These are phyloP conservation scores for Muscicapa comitata DNA, from an alignment of 2,797 vertebrate genomes.

Conservation along the genomic window DNA sequence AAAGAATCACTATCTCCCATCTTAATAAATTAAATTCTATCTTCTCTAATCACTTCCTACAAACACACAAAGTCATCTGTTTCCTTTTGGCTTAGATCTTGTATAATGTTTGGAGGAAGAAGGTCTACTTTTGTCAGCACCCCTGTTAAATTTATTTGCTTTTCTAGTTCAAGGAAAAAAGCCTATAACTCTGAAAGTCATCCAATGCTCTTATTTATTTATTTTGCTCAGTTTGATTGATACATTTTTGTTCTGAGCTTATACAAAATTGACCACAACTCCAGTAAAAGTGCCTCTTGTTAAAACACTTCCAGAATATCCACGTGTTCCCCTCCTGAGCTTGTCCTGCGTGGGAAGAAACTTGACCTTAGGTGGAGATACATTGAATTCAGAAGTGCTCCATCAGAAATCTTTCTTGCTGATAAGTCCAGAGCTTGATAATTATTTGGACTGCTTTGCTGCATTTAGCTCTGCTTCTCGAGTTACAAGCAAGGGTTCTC, in stretches of 20 bases:
- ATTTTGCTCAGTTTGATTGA: conserved; percentile 47
- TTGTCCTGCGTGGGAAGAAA: background rate
- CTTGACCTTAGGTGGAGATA: conserved; percentile 4
- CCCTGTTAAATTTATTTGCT: conserved; percentile 68
- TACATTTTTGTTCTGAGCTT: conserved; percentile 38
- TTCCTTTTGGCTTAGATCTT: conserved; percentile 69
- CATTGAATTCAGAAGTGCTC: background rate
- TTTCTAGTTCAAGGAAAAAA: conserved; percentile 64
- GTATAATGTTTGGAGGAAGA: conserved; percentile 60
- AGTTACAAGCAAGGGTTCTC: background rate
- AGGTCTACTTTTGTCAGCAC: conserved; percentile 65
- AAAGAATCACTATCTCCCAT: conserved; percentile 60
- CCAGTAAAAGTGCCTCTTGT: conserved; percentile 18
- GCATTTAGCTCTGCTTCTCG: background rate
- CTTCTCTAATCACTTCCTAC: conserved; percentile 70
- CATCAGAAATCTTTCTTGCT: background rate
- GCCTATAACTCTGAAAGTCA: conserved; percentile 57
- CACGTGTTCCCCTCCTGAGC: background rate
- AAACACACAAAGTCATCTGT: conserved; percentile 69
- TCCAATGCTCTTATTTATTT: conserved; percentile 48
- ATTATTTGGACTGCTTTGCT: background rate
- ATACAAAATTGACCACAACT: conserved; percentile 5
- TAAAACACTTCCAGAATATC: conserved; percentile 8
- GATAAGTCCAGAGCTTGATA: background rate
- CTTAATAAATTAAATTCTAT: conserved; percentile 70